These are phyloP conservation scores for Sapayoa aenigma DNA, from an alignment of 2,113 vertebrate genomes.

Conservation along the genomic window DNA sequence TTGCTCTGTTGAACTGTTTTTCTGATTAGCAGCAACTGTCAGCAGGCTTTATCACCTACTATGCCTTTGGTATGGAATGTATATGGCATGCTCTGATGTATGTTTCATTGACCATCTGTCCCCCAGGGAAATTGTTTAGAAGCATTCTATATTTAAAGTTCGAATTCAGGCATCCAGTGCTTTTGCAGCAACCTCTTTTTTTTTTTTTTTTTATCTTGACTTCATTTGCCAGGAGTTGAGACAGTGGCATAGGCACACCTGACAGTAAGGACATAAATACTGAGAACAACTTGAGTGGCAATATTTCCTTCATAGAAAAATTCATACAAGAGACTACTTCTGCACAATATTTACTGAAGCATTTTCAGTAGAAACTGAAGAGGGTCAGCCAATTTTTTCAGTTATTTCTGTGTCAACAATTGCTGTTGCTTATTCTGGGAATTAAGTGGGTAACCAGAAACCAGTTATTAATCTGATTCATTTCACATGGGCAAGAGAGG, in stretches of 20 bases:
- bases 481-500: neutral
- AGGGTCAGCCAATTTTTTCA: neutral
- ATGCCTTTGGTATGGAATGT: neutral
- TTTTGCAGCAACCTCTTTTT: neutral
- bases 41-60: conserved; percentile 8
- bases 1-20: neutral
- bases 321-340: neutral
- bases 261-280: neutral
- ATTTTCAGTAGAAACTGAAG: neutral
- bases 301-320: neutral
- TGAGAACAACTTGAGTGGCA: neutral
- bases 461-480: conserved; percentile 1
- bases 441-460: neutral
- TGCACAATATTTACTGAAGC: neutral
- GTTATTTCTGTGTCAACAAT: neutral
- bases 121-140: neutral
- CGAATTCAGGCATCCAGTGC: neutral
- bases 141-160: neutral
- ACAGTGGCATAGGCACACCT: neutral
- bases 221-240: neutral
- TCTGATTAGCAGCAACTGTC: conserved; percentile 48
- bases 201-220: neutral
- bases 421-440: neutral
- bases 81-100: neutral
- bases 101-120: neutral